Conservation (phyloP, 2,888 invertebrate species). For the Hermaeophaga mercurialis region DNA sequence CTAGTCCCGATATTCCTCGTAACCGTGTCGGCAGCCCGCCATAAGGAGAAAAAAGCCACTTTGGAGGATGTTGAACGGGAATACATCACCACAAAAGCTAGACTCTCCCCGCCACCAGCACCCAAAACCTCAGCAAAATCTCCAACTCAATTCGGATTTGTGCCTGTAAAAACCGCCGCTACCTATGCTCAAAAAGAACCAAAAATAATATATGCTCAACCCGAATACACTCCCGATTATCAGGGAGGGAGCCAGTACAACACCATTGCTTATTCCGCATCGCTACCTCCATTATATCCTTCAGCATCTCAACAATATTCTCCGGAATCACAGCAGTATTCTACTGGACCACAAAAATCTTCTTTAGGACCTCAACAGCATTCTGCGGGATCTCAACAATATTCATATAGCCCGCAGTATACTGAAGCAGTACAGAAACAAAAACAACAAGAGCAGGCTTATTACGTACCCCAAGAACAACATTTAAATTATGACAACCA, state of each 20-base stretch:
- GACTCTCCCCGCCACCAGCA: constrained; percentile 38
- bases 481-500: constrained; percentile 44
- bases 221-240: constrained; percentile 28
- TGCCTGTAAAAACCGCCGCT: constrained; percentile 44
- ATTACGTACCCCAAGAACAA: constrained; percentile 37
- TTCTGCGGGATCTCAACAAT: constrained; percentile 31
- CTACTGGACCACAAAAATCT: constrained; percentile 31
- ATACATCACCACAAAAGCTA: constrained; percentile 65
- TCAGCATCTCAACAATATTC: neutral
- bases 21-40: constrained; percentile 42
- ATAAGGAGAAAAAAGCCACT: constrained; percentile 61
- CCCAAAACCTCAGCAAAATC: constrained; percentile 34
- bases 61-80: constrained; percentile 78
- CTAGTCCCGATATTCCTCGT: constrained; percentile 41
- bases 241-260: constrained; percentile 2
- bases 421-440: constrained; percentile 27
- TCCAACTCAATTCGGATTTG: constrained; percentile 48
- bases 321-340: constrained; percentile 29
- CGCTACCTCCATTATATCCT: neutral
- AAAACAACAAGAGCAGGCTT: constrained; percentile 20
- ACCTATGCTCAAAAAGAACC: constrained; percentile 45
- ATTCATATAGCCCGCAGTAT: constrained; percentile 36
- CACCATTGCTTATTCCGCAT: constrained; percentile 2
- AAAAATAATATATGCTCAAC: constrained; percentile 39
- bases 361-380: constrained; percentile 25